A percentile compares a stretch with the other conserved stretches of the same genome.
Conservation (phyloP, 2,888 invertebrate genomes). For the Pseudeuparius sepicola region DNA sequence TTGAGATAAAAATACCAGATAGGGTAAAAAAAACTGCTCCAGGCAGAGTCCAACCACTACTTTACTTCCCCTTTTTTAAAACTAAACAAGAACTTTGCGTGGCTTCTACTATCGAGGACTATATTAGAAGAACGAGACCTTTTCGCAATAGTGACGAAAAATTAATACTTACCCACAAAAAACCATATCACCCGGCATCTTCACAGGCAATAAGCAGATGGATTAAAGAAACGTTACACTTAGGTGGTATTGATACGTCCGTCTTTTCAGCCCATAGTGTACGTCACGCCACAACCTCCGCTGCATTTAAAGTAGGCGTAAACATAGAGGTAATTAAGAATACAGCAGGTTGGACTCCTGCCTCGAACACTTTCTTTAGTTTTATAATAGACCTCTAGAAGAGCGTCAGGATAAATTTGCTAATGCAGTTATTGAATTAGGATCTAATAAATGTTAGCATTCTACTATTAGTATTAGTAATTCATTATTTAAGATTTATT, state of each 20-base stretch:
- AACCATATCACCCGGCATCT: conserved; percentile 6
- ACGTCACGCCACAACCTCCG: conserved; percentile 1
- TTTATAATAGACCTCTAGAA: conserved; percentile 9
- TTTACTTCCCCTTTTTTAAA: conserved; percentile 5
- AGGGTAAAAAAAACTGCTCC: conserved; percentile 8
- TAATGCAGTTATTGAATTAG: conserved; percentile 2
- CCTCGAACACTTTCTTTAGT: conserved; percentile 8
- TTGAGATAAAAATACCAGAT: conserved; percentile 9
- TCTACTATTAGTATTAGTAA: too few species aligned
- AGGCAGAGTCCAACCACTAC: conserved; percentile 2
- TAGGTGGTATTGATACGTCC: conserved; percentile 5
- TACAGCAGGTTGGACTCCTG: conserved; percentile 8
- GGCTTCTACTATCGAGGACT: neutral
- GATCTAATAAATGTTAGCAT: neutral
- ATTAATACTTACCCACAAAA: conserved; percentile 5
- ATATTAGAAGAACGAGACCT: conserved; percentile 4
- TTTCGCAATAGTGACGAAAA: neutral
- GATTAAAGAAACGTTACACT: conserved; percentile 6
- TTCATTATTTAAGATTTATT: neutral
- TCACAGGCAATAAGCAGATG: conserved; percentile 7
- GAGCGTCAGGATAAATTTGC: conserved; percentile 6
- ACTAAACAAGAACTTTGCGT: neutral
- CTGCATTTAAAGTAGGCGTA: conserved; percentile 1
- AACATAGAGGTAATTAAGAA: conserved; percentile 6
- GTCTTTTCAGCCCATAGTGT: conserved; percentile 4